Conservation (phyloP, 2,113 vertebrate genomes). For the Psittacara wagleri region DNA sequence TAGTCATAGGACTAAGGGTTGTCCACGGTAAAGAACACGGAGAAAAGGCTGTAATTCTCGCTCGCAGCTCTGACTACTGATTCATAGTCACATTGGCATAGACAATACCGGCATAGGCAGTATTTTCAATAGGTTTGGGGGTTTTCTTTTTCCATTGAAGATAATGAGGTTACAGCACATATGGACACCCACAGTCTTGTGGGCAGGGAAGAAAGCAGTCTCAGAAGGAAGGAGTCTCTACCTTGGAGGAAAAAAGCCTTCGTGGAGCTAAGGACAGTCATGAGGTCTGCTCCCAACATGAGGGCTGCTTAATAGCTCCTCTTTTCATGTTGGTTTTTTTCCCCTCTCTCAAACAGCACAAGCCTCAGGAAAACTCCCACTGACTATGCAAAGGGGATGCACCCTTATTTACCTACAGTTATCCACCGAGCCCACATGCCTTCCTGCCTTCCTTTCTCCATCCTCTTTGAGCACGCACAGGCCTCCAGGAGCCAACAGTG, state of each 20-base stretch:
- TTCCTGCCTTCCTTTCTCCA: neutral
- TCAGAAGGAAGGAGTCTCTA: neutral
- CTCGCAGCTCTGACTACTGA: slow-evolving; percentile 10
- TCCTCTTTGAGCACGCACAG: neutral
- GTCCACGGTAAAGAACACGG: neutral
- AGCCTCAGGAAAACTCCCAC: neutral
- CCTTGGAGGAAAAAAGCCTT: slow-evolving; percentile 23
- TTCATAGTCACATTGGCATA: slow-evolving; percentile 40
- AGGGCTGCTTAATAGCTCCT: neutral
- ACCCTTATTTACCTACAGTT: neutral
- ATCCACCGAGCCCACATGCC: neutral
- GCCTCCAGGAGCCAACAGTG: neutral
- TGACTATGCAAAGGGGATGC: neutral
- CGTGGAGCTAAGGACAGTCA: neutral
- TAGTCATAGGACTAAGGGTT: neutral
- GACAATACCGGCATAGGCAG: slow-evolving; percentile 22
- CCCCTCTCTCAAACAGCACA: neutral
- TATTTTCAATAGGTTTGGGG: slow-evolving; percentile 26
- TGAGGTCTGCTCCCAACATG: neutral
- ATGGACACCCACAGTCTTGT: neutral
- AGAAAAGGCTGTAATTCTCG: slow-evolving; percentile 18
- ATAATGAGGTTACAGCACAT: slow-evolving; percentile 6
- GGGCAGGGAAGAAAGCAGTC: slow-evolving; percentile 26
- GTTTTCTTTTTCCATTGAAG: neutral
- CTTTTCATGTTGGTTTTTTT: neutral